phyloP scores from a whole-genome alignment of 2,797 vertebrate genomes.

The Chaetodon trifasciatus region DNA sequence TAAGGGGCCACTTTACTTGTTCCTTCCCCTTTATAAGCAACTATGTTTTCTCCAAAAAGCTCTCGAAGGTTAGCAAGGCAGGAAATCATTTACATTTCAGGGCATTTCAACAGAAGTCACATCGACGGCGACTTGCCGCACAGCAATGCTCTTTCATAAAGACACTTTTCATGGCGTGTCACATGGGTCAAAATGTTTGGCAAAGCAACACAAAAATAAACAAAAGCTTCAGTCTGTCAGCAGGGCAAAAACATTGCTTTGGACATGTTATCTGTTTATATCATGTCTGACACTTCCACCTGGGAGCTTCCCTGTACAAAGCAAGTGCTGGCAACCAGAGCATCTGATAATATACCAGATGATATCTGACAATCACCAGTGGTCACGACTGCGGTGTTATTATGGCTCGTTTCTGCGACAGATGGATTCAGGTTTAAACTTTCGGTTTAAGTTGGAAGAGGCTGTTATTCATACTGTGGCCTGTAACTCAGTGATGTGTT shows the following conservation, averaged over 20 bases:
- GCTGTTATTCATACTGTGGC: neutral
- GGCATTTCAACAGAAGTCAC: neutral
- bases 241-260: neutral
- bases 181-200: neutral
- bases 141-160: neutral
- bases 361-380: conserved; percentile 14
- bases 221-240: neutral
- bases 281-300: neutral
- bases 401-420: conserved; percentile 11
- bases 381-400: conserved; percentile 21
- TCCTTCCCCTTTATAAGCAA: conserved; percentile 13
- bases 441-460: neutral
- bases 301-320: neutral
- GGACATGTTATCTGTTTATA: neutral
- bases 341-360: no score
- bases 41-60: conserved; percentile 6
- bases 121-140: neutral
- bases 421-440: conserved; percentile 2
- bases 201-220: neutral
- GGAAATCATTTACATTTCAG: neutral
- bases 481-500: conserved; percentile 10
- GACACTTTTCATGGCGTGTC: neutral
- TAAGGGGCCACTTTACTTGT: conserved; percentile 41
- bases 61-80: neutral
- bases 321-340: neutral